Conservation (phyloP, 2,797 vertebrate species). For the Odontamblyopus lacepedii region DNA sequence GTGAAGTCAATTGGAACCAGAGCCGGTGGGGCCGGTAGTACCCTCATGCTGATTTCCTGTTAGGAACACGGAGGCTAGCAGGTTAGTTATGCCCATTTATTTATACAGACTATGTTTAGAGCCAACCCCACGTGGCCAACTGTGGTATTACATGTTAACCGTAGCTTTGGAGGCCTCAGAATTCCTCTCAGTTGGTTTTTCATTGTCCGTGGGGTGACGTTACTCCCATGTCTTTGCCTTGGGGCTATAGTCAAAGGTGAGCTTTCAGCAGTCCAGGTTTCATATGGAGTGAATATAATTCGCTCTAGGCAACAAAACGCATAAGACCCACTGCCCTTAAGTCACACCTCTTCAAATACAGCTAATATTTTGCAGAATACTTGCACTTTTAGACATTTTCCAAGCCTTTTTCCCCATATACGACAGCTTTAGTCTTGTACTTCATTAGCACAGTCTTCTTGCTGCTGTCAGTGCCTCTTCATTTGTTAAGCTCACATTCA, state of each 20-base stretch:
- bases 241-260: constrained; percentile 19
- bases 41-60: too few species aligned
- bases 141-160: background rate
- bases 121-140: background rate
- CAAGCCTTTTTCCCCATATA: background rate
- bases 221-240: constrained; percentile 2
- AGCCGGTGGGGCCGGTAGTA: too few species aligned
- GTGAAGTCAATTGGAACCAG: too few species aligned
- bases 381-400: background rate
- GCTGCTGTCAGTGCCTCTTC: constrained; percentile 8
- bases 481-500: constrained; percentile 28
- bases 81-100: too few species aligned
- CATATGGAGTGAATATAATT: constrained; percentile 21
- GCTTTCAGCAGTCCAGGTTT: constrained; percentile 18
- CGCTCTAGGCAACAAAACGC: constrained; percentile 13
- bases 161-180: background rate
- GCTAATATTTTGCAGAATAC: background rate
- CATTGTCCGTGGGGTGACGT: constrained; percentile 11
- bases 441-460: constrained; percentile 2
- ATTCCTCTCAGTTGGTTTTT: background rate
- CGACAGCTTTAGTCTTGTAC: background rate
- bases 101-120: background rate
- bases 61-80: too few species aligned
- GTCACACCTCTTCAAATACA: constrained; percentile 20
- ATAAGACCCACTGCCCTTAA: constrained; percentile 35